phyloP scores from a whole-genome alignment of 2,113 vertebrate genomes.

The Lophochroa leadbeateri region DNA sequence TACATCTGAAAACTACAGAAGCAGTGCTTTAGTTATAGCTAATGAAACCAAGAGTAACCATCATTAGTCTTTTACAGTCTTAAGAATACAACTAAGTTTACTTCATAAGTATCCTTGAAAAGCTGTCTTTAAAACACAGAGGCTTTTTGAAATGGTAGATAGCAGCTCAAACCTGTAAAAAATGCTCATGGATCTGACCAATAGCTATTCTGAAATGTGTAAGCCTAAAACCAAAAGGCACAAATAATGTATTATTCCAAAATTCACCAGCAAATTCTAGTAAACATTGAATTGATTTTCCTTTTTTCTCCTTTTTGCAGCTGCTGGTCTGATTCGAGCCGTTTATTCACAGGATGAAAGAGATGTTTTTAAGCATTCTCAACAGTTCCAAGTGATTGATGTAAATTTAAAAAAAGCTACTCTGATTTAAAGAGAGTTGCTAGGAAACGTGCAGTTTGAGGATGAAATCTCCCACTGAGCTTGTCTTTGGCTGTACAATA shows the following conservation, averaged over 20 bases:
- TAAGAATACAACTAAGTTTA: not conserved
- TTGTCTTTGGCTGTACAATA: conserved; percentile 65
- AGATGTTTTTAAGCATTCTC: conserved; percentile 70
- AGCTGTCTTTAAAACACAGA: not conserved
- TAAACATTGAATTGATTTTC: conserved; percentile 18
- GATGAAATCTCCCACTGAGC: conserved; percentile 73
- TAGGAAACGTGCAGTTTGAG: conserved; percentile 82
- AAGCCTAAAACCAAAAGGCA: conserved; percentile 9
- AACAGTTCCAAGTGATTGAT: conserved; percentile 67
- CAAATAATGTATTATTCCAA: conserved; percentile 13
- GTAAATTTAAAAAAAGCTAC: conserved; percentile 69
- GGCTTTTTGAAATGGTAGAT: not conserved
- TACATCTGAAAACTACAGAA: not conserved
- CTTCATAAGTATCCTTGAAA: not conserved
- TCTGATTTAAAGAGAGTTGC: conserved; percentile 84
- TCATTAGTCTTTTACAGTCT: not conserved
- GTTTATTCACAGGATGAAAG: conserved; percentile 76
- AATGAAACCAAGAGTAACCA: not conserved
- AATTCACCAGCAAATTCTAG: conserved; percentile 2
- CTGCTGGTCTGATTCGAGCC: conserved; percentile 69
- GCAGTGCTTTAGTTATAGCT: not conserved
- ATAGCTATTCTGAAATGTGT: not conserved
- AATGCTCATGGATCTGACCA: not conserved
- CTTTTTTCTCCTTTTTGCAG: conserved; percentile 44
- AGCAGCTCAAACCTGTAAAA: not conserved